These are phyloP conservation scores for Tachina fera DNA, from an alignment of 2,888 invertebrate species.

Conservation along the genomic window DNA sequence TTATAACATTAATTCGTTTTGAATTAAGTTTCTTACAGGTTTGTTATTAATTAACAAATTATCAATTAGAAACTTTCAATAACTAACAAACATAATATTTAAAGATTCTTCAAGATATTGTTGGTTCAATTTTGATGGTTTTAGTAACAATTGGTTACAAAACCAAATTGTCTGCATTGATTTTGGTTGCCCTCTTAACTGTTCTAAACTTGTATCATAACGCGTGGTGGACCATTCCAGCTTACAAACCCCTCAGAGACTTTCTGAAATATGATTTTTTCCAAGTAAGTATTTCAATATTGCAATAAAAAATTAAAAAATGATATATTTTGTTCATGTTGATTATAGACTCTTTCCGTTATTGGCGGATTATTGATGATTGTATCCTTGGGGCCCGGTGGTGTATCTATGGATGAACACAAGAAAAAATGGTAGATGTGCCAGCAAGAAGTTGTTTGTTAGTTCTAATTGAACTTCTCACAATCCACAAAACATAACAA, in stretches of 20 bases:
- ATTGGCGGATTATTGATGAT: slow-evolving; percentile 99
- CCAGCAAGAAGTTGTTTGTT: slow-evolving; percentile 50
- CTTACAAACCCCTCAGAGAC: slow-evolving; percentile 97
- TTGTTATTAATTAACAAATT: slow-evolving; percentile 1
- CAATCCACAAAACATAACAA: slow-evolving; percentile 43
- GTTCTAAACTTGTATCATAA: slow-evolving; percentile 98
- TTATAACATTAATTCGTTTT: slow-evolving; percentile 96
- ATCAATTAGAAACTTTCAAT: slow-evolving; percentile 4
- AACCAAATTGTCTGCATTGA: slow-evolving; percentile 98
- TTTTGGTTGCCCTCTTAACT: slow-evolving; percentile 94
- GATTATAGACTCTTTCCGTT: slow-evolving; percentile 97
- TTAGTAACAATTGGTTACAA: slow-evolving; percentile 98
- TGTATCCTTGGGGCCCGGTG: slow-evolving; percentile 98
- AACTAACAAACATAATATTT: slow-evolving; percentile 14
- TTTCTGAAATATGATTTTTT: slow-evolving; percentile 99
- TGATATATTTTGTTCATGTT: not conserved
- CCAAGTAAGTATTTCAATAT: slow-evolving; percentile 88
- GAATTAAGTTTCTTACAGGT: slow-evolving; percentile 95
- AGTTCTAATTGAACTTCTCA: slow-evolving; percentile 41
- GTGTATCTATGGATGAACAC: slow-evolving; percentile 99
- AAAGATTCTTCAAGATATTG: slow-evolving; percentile 94
- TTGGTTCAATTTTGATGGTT: slow-evolving; percentile 97
- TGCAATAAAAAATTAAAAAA: not conserved
- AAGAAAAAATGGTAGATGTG: slow-evolving; percentile 92
- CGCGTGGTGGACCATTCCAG: slow-evolving; percentile 98